Evolutionary conservation across 1,140 invertebrate species (phyloP).

Genomic region (Pogonus chalceus): DNA sequence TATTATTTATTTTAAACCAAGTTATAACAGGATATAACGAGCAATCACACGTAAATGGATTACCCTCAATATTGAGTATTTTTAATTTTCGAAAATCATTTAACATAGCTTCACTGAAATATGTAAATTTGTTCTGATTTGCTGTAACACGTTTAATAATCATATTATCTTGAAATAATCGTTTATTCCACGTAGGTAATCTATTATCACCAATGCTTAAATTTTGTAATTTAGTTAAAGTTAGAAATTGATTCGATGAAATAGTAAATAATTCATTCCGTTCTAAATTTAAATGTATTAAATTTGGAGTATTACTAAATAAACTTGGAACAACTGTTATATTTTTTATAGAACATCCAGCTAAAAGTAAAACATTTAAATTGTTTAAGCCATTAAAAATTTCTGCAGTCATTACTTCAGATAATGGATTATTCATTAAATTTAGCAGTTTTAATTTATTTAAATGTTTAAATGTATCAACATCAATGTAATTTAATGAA

Average conservation of each 20-base stretch:
- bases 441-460: constrained; percentile 39
- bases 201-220: constrained; percentile 41
- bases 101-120: constrained; percentile 43
- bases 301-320: constrained; percentile 38
- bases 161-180: constrained; percentile 35
- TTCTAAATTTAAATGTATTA: constrained; percentile 39
- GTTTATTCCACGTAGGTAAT: constrained; percentile 38
- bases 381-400: constrained; percentile 40
- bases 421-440: constrained; percentile 40
- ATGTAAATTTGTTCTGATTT: constrained; percentile 42
- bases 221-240: constrained; percentile 34
- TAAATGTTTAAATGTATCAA: constrained; percentile 34
- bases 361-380: constrained; percentile 38
- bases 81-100: constrained; percentile 39
- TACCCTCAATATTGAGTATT: constrained; percentile 38
- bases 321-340: constrained; percentile 34
- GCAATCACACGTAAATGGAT: constrained; percentile 46
- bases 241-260: constrained; percentile 33
- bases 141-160: constrained; percentile 32
- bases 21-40: no score
- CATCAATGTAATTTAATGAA: constrained; percentile 37
- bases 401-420: constrained; percentile 29
- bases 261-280: constrained; percentile 39
- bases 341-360: constrained; percentile 38
- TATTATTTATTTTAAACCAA: no score